Percentiles rank a stretch among this genome's conserved stretches.
phyloP scores from a whole-genome alignment of 2,113 vertebrate species.

The Alaudala cheleensis region DNA sequence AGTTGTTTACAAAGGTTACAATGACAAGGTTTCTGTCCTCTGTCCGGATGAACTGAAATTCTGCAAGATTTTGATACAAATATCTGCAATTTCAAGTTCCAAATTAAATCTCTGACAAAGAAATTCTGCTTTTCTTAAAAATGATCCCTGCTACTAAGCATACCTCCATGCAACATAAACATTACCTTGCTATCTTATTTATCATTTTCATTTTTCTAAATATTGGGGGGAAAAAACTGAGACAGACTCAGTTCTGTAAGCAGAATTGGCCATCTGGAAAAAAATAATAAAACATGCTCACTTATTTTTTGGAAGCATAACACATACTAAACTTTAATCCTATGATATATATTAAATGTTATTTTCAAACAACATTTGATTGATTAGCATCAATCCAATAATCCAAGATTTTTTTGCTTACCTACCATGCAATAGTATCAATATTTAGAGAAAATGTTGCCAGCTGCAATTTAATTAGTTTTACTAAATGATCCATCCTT shows the following conservation, averaged over 20 bases:
- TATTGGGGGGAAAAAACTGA: accelerated
- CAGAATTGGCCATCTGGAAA: not conserved
- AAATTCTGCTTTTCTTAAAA: not conserved
- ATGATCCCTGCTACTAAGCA: not conserved
- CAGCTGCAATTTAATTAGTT: not conserved
- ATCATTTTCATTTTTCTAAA: not conserved
- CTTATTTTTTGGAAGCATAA: not conserved
- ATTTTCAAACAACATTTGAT: not conserved
- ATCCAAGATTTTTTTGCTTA: not conserved
- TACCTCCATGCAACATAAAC: not conserved
- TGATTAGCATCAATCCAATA: not conserved
- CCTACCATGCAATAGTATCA: not conserved
- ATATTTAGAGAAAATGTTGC: not conserved
- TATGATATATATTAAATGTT: not conserved
- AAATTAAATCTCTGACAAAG: not conserved
- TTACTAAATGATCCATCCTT: not conserved
- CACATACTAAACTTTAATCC: not conserved
- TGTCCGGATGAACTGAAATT: not conserved
- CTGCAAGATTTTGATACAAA: not conserved
- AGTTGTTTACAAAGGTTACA: not conserved
- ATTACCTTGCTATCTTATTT: not conserved
- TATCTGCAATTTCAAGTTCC: not conserved
- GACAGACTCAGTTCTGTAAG: not conserved
- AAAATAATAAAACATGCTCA: not conserved
- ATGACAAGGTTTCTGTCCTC: not conserved